Base-by-base conservation (phyloP, 1,140 invertebrate species). In the Anastrepha obliqua region DNA sequence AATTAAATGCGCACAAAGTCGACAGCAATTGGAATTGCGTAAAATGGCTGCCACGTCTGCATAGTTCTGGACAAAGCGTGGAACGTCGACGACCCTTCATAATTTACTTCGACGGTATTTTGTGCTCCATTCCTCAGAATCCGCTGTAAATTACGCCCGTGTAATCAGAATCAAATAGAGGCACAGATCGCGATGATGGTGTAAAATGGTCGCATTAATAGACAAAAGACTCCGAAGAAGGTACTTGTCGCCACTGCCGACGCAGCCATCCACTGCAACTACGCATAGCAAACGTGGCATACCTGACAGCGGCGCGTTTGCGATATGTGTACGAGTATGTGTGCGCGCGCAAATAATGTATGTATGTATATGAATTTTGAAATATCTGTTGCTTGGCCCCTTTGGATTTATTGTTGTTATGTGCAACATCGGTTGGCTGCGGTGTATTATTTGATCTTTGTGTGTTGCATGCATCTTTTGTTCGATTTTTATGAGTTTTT, bases 1-100 rank as follows among this genome's bases (percentile, higher is more conserved):
- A 81, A 81, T 81, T 81, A 81, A 81, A 81, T 81, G 74, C 74
- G 55, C 74, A 81, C 55, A 81, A 81, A 81, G 74, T 81, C 51
- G 47, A 17, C 42, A 81, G 47, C 74, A 81, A 81, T 55, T 81
- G 17, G 42, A 81, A 81, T 81, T 81, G 17, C 47, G 74, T 42
- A 55, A 81, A 81, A 55, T 81, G 67, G 5, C 67, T 42, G 29
- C 39, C 67, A 39, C 7, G 67, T 74, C 67, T 17, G 42, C 67
- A 74, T 44, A 74, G 67, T 74, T 55, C 6, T 55, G 64, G 39
- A 67, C 29, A 62, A 62, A 62, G n/a, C 13, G 13, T 62, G 60
- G 15, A 62, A 62, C 60, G 60, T 62, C 44, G 70, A 7, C 70
- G 47, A 51, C 74, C 74, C 74, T 81, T 81, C 51, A 81, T 81